Evolutionary conservation across 2,888 invertebrate genomes (phyloP).

Genomic region (Choreutis nemorana): DNA sequence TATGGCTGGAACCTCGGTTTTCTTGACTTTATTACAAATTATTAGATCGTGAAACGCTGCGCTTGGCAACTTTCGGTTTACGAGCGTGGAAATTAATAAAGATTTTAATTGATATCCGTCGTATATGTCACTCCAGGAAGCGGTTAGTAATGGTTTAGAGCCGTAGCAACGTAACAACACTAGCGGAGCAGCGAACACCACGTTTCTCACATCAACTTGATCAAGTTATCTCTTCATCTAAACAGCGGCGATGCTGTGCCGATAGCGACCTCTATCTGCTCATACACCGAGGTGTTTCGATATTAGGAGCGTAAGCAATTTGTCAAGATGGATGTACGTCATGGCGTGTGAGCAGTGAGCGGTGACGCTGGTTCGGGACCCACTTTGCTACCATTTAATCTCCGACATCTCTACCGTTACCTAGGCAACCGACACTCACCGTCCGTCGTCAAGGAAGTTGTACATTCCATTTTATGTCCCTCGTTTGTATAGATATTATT

Average conservation of each 20-base stretch:
- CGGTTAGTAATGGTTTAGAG: no score
- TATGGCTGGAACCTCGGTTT: conserved; percentile 14
- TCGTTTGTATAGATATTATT: no score
- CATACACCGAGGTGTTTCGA: conserved; percentile 50
- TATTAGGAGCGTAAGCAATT: conserved; percentile 63
- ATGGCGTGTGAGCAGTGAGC: no score
- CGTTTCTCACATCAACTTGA: conserved; percentile 38
- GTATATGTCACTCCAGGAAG: no score
- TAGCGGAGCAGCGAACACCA: conserved; percentile 16
- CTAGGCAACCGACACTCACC: neutral
- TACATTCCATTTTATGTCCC: no score
- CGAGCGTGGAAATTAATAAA: conserved; percentile 5
- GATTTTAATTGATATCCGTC: conserved; percentile 5
- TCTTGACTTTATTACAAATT: conserved; percentile 29
- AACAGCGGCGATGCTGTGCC: conserved; percentile 44
- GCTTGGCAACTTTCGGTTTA: conserved; percentile 17
- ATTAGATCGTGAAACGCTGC: conserved; percentile 27
- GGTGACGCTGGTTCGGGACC: conserved; percentile 20
- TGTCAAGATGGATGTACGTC: conserved; percentile 57
- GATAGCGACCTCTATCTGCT: conserved; percentile 44
- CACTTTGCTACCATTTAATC: conserved; percentile 11
- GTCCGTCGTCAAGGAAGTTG: no score
- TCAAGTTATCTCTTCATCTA: conserved; percentile 55
- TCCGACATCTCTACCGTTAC: conserved; percentile 5
- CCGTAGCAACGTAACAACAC: conserved; percentile 19